Evolutionary conservation across 1,140 invertebrate genomes (phyloP), one percentile per base, ranked within the genome.

Genomic region (Hyposmocoma kahamanoa): DNA sequence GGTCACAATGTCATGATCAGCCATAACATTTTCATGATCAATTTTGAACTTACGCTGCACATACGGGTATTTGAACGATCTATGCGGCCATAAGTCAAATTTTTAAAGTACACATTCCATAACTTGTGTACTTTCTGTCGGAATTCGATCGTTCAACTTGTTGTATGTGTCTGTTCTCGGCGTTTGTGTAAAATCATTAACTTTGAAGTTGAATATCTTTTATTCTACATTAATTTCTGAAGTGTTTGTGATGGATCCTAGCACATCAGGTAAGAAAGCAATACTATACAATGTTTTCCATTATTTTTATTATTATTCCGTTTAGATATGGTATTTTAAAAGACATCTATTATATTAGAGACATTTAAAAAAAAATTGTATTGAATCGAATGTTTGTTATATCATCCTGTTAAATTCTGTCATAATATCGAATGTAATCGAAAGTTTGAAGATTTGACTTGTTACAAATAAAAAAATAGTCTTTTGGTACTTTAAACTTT

Each of bases 61-160:
- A n/a, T n/a, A n/a, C n/a, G n/a, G n/a, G n/a, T n/a, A n/a, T n/a
- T n/a, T n/a, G n/a, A n/a, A n/a, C n/a, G n/a, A n/a, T n/a, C n/a
- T n/a, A n/a, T n/a, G n/a, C 38, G 38, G 38, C 38, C 38, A 41
- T n/a, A 41, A 41, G 38, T 41, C 13, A 41, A 41, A 5, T 19
- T 19, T 19, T 41, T 17, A 41, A 41, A 41, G 9, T 3, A 19
- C 6, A 20, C 18, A 21, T 10, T 41, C 8, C 6, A 8, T 8
- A 8, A 5, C 6, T 11, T 11, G 24, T 28, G 24, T 28, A 11
- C 24, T 28, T 28, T 6, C 24, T 6, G 11, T 28, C 24, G 24
- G 24, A 28, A 28, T 11, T 28, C 11, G 24, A 28, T 28, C 24
- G 5, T 28, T 11, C 6, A 6, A 11, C 24, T 28, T 6, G 11